These are phyloP conservation scores for Capitulum mitella DNA, from an alignment of 2,888 invertebrate genomes.

Conservation along the genomic window DNA sequence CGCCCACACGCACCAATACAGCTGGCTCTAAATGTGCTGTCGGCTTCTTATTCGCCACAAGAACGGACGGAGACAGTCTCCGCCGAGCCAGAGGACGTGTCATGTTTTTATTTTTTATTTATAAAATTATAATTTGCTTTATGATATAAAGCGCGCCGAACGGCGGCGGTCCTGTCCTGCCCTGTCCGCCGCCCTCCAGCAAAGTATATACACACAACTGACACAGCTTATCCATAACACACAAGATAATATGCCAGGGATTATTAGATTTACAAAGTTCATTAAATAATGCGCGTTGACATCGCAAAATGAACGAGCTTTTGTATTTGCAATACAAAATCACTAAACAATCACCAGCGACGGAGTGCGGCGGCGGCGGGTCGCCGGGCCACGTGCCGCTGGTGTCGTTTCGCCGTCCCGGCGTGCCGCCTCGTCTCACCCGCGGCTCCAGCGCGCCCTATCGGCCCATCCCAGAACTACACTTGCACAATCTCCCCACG, in stretches of 20 bases:
- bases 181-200: not conserved
- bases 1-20: not conserved
- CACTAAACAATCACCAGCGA: not conserved
- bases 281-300: constrained; percentile 14
- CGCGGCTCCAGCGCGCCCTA: not conserved
- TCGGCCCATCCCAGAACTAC: not conserved
- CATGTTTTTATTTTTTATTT: constrained; percentile 22
- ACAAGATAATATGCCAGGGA: constrained; percentile 17
- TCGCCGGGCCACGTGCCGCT: not conserved
- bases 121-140: constrained; percentile 25
- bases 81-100: not conserved
- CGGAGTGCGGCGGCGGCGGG: not conserved
- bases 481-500: not conserved
- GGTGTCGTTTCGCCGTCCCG: not conserved
- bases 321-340: constrained; percentile 14
- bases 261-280: constrained; percentile 21
- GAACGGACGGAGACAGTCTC: not conserved
- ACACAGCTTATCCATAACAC: not conserved
- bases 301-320: constrained; percentile 16
- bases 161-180: too few relatives aligned
- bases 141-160: constrained; percentile 23
- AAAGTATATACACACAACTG: constrained; percentile 1
- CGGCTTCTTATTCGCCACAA: not conserved
- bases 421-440: not conserved
- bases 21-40: not conserved